phyloP scores from a whole-genome alignment of 2,888 invertebrate genomes.

The Microplitis manilae region DNA sequence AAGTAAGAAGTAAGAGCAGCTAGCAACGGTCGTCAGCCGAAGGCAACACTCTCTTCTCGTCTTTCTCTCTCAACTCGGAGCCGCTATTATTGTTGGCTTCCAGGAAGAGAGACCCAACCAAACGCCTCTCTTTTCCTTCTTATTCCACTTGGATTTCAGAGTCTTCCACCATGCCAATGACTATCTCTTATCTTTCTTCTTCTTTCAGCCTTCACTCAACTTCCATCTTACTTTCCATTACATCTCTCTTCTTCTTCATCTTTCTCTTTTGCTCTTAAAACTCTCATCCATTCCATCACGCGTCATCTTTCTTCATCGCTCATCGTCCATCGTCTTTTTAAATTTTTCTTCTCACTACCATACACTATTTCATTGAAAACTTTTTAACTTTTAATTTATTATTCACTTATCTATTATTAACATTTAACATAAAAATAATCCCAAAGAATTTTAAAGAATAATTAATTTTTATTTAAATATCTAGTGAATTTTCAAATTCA shows the following conservation, averaged over 20 bases:
- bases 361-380: neutral
- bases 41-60: conserved; percentile 47
- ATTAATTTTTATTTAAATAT: neutral
- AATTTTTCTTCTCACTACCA: conserved; percentile 37
- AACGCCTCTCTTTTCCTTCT: conserved; percentile 59
- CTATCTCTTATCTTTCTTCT: conserved; percentile 8
- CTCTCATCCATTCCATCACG: conserved; percentile 11
- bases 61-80: conserved; percentile 46
- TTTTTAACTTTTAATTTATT: neutral
- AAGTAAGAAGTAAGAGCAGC: conserved; percentile 56
- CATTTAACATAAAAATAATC: neutral
- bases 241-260: conserved; percentile 29
- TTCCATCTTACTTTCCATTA: conserved; percentile 13
- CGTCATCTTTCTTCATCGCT: conserved; percentile 9
- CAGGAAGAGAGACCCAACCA: conserved; percentile 63
- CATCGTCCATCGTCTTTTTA: conserved; percentile 25
- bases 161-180: conserved; percentile 3
- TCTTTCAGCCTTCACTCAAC: neutral
- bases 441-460: too few species aligned
- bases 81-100: conserved; percentile 65
- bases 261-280: conserved; percentile 24
- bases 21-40: conserved; percentile 55
- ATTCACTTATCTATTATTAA: neutral
- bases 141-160: conserved; percentile 49
- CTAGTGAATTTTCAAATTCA: neutral